Conservation (phyloP, 2,113 vertebrate species). For the Cyanocitta stelleri region DNA sequence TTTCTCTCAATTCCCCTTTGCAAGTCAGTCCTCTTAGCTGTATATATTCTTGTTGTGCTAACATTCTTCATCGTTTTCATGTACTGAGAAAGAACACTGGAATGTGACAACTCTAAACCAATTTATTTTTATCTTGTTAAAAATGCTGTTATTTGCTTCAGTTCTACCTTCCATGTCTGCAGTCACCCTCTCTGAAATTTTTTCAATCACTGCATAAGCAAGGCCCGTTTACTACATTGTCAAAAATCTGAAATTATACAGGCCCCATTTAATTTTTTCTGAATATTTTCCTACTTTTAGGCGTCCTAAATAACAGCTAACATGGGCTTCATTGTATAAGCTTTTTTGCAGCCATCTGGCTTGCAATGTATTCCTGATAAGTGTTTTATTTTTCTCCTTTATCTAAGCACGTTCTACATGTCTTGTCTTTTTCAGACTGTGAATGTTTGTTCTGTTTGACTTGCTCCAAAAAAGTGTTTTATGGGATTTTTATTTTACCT, state of each 20-base stretch:
- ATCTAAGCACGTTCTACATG: background rate
- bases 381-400: background rate
- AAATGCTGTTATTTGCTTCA: background rate
- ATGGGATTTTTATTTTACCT: background rate
- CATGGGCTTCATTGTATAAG: background rate
- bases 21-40: background rate
- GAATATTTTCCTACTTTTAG: background rate
- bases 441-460: background rate
- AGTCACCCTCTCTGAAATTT: background rate
- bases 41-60: background rate
- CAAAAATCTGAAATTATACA: background rate
- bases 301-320: background rate
- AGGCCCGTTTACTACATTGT: background rate
- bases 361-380: background rate
- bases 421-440: background rate
- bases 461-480: background rate
- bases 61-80: background rate
- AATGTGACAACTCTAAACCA: background rate
- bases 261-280: background rate
- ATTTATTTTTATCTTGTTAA: background rate
- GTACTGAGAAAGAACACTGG: background rate
- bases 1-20: background rate
- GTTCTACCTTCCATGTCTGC: background rate
- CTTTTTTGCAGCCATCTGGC: background rate
- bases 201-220: background rate